Conservation (phyloP, 1,140 invertebrate species). For the Philopotamus ludificatus region DNA sequence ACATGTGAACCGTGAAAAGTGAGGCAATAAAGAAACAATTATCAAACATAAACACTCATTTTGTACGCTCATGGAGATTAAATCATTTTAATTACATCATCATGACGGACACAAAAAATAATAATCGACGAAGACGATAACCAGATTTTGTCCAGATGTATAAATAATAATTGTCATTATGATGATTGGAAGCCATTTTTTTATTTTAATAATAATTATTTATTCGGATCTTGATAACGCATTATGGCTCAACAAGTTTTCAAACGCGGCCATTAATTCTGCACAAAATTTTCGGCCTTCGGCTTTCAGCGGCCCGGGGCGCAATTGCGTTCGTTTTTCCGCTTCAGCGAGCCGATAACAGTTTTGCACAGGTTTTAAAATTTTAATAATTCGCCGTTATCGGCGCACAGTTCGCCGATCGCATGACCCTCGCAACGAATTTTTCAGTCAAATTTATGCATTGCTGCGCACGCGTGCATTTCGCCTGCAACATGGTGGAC, state of each 20-base stretch:
- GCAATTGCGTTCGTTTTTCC: slow-evolving; percentile 10
- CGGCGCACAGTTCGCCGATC: background rate
- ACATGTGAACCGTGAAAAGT: slow-evolving; percentile 5
- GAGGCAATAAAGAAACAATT: slow-evolving; percentile 3
- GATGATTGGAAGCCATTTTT: too few relatives aligned
- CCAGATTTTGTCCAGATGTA: too few relatives aligned
- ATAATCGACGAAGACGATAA: too few relatives aligned
- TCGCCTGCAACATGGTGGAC: background rate
- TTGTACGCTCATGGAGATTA: too few relatives aligned
- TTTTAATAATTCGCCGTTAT: slow-evolving; percentile 20
- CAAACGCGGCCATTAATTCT: too few relatives aligned
- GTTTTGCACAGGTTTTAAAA: slow-evolving; percentile 23
- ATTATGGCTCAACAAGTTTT: too few relatives aligned
- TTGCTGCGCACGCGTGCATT: slow-evolving; percentile 1
- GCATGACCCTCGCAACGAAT: slow-evolving; percentile 4
- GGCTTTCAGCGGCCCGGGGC: slow-evolving; percentile 1
- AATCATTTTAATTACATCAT: too few relatives aligned
- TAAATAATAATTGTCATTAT: too few relatives aligned
- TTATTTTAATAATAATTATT: too few relatives aligned
- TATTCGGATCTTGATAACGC: too few relatives aligned
- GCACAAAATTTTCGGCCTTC: too few relatives aligned
- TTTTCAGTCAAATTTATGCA: slow-evolving; percentile 13
- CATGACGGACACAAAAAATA: too few relatives aligned
- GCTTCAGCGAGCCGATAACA: slow-evolving; percentile 24
- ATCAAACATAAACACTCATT: background rate